A percentile compares a stretch with the other conserved stretches of the same genome.
Evolutionary conservation across 2,888 invertebrate species (phyloP).

Genomic region (Crematogaster levior): DNA sequence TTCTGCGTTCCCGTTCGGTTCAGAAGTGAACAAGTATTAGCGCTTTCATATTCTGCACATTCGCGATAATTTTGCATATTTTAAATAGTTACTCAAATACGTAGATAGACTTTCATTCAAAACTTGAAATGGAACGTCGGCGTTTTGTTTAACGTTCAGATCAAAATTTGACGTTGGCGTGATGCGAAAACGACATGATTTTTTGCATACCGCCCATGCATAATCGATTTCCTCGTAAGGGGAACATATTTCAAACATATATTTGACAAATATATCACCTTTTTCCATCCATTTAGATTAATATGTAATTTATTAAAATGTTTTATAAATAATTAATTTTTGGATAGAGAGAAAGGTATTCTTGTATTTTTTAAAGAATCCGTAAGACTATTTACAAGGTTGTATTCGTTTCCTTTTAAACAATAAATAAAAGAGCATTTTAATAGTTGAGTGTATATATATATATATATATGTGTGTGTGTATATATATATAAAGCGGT

Average conservation of each 20-base stretch:
- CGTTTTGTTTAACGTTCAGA: not conserved
- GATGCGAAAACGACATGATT: not conserved
- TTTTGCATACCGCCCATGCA: not conserved
- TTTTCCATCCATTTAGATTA: not conserved
- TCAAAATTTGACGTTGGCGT: not conserved
- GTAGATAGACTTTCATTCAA: not conserved
- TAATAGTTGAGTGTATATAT: too few species aligned
- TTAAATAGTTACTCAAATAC: not conserved
- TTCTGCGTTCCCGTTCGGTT: slow-evolving; percentile 16
- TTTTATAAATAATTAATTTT: not conserved
- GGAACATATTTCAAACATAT: too few species aligned
- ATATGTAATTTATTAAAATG: not conserved
- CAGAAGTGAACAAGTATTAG: slow-evolving; percentile 26
- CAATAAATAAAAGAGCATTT: not conserved
- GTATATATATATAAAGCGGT: too few species aligned
- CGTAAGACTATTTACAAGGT: too few species aligned
- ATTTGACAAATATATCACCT: not conserved
- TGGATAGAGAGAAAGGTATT: not conserved
- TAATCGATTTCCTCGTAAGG: slow-evolving; percentile 9
- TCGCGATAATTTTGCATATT: not conserved
- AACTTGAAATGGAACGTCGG: not conserved
- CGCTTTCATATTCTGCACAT: not conserved
- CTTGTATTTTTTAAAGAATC: too few species aligned
- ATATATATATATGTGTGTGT: too few species aligned
- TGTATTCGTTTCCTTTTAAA: not conserved